phyloP scores from a whole-genome alignment of 2,797 vertebrate genomes.

The Phrynocephalus forsythii region DNA sequence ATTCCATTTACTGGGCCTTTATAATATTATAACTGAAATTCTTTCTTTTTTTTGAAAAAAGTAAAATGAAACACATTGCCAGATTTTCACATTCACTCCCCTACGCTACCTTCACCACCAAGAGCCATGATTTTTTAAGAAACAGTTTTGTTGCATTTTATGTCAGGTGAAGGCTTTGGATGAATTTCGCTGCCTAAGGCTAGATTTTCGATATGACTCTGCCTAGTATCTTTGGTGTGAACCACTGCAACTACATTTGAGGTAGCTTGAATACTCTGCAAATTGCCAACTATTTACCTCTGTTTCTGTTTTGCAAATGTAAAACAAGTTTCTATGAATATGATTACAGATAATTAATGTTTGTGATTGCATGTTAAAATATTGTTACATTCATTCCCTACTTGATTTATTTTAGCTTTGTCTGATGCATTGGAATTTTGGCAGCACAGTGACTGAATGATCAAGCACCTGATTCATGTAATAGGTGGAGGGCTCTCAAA shows the following conservation, averaged over 20 bases:
- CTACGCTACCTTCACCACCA: not conserved
- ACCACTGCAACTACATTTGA: constrained; percentile 37
- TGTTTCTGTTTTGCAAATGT: constrained; percentile 48
- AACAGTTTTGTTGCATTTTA: constrained; percentile 39
- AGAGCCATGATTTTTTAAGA: not conserved
- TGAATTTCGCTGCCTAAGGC: constrained; percentile 34
- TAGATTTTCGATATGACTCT: constrained; percentile 10
- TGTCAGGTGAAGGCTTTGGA: constrained; percentile 22
- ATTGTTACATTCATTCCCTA: constrained; percentile 4
- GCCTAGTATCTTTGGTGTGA: not conserved
- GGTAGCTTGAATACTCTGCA: constrained; percentile 14
- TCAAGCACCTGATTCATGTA: constrained; percentile 55
- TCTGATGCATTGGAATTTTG: constrained; percentile 30
- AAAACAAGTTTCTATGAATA: constrained; percentile 44
- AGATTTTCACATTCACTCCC: not conserved
- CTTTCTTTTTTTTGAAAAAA: not conserved
- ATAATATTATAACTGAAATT: not conserved
- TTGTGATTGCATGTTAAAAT: constrained; percentile 45
- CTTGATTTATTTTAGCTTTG: constrained; percentile 40
- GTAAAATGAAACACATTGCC: not conserved
- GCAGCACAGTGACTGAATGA: constrained; percentile 33
- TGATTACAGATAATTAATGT: constrained; percentile 33
- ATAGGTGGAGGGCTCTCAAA: constrained; percentile 67
- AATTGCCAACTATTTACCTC: constrained; percentile 22
- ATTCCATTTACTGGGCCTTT: not conserved